These are phyloP conservation scores for Alces alces DNA, from an alignment of 2,113 vertebrate species.

Conservation along the genomic window DNA sequence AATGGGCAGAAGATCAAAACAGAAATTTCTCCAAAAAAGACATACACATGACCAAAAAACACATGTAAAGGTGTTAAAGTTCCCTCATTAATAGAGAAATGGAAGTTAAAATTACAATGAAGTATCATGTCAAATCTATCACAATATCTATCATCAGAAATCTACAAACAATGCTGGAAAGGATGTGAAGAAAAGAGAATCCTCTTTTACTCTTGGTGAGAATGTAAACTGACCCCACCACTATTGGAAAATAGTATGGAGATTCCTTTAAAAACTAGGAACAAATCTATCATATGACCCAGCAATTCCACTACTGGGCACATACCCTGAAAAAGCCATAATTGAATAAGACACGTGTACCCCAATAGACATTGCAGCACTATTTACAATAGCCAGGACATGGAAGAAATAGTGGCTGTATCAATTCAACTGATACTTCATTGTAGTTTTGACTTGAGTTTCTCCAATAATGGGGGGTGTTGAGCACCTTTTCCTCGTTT, in stretches of 20 bases:
- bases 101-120: not conserved
- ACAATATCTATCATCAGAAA: not conserved
- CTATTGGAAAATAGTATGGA: not conserved
- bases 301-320: not conserved
- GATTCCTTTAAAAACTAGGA: not conserved
- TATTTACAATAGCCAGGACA: not conserved
- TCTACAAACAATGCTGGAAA: not conserved
- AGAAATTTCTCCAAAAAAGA: not conserved
- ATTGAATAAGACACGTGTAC: not conserved
- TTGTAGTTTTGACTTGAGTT: not conserved
- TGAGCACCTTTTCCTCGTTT: not conserved
- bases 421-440: not conserved
- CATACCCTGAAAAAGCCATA: not conserved
- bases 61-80: not conserved
- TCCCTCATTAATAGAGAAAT: not conserved
- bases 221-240: not conserved
- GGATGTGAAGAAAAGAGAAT: not conserved
- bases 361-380: not conserved
- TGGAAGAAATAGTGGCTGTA: not conserved
- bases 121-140: not conserved
- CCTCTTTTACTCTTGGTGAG: not conserved
- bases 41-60: not conserved
- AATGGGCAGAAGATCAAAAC: not conserved
- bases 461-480: not conserved
- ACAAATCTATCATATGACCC: not conserved